phyloP scores from a whole-genome alignment of 64 coral and sea anemone genomes.

The Trachythela sp. region DNA sequence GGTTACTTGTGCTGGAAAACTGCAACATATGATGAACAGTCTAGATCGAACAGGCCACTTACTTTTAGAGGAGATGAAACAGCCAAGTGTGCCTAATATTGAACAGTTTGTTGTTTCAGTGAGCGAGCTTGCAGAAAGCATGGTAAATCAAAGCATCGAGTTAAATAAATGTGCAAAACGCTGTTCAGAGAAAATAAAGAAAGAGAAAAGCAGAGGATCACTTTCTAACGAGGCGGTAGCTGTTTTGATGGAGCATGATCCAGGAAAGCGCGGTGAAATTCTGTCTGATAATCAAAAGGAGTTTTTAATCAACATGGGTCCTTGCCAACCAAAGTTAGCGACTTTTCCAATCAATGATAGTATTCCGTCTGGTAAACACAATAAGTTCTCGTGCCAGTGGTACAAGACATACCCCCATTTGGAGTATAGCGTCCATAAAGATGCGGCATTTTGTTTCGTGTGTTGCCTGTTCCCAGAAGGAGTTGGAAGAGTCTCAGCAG shows the following conservation, averaged over 20 bases:
- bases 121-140: background rate
- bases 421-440: background rate
- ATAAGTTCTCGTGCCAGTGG: background rate
- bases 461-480: conserved; percentile 8
- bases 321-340: conserved; percentile 3
- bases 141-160: background rate
- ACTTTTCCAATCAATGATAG: background rate
- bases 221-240: background rate
- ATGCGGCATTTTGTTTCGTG: background rate
- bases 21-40: conserved; percentile 25
- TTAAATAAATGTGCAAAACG: conserved; percentile 1
- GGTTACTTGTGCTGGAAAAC: background rate
- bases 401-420: background rate
- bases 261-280: background rate
- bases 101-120: conserved; percentile 21
- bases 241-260: background rate
- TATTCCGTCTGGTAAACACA: conserved; percentile 11
- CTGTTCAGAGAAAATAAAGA: background rate
- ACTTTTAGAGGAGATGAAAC: conserved; percentile 4
- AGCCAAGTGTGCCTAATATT: conserved; percentile 5
- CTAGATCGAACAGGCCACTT: background rate
- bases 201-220: background rate
- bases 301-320: background rate
- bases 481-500: background rate
- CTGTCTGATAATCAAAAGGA: background rate